Percentiles rank a stretch among this genome's conserved stretches.
These are phyloP conservation scores for Coregonus suidteri DNA, from an alignment of 2,797 vertebrate genomes.

Conservation along the genomic window DNA sequence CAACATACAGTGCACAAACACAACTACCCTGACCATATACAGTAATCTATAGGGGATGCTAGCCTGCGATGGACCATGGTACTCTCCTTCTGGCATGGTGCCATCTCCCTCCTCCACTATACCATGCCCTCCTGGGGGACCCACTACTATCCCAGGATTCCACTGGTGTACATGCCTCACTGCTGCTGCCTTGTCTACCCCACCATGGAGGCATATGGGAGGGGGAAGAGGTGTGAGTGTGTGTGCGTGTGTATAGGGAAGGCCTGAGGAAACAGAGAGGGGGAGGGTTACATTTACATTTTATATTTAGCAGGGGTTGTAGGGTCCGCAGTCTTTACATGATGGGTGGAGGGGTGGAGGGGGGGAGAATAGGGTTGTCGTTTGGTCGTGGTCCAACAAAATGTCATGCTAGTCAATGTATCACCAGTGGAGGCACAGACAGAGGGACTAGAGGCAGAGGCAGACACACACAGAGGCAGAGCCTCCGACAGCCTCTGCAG, in stretches of 20 bases:
- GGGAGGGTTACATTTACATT: neutral
- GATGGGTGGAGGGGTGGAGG: neutral
- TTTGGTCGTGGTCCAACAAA: slow-evolving; percentile 48
- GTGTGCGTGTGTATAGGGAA: neutral
- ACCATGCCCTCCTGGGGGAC: slow-evolving; percentile 8
- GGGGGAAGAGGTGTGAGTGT: neutral
- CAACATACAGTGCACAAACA: neutral
- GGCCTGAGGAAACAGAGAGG: slow-evolving; percentile 17
- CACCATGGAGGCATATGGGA: neutral
- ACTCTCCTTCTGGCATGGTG: neutral
- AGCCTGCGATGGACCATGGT: slow-evolving; percentile 1
- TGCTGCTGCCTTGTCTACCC: slow-evolving; percentile 16
- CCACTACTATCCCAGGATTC: slow-evolving; percentile 31
- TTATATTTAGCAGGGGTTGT: too few relatives aligned
- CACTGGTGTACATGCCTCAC: slow-evolving; percentile 32
- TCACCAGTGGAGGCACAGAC: slow-evolving; percentile 20
- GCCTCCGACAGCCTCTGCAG: slow-evolving; percentile 34
- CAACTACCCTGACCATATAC: neutral
- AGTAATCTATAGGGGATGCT: neutral
- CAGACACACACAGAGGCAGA: neutral
- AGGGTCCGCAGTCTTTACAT: neutral
- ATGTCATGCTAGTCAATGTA: slow-evolving; percentile 41
- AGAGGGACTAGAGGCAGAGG: neutral
- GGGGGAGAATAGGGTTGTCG: slow-evolving; percentile 3
- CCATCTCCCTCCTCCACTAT: slow-evolving; percentile 4